Conservation (phyloP, 2,797 vertebrate genomes). For the Vultur gryphus region DNA sequence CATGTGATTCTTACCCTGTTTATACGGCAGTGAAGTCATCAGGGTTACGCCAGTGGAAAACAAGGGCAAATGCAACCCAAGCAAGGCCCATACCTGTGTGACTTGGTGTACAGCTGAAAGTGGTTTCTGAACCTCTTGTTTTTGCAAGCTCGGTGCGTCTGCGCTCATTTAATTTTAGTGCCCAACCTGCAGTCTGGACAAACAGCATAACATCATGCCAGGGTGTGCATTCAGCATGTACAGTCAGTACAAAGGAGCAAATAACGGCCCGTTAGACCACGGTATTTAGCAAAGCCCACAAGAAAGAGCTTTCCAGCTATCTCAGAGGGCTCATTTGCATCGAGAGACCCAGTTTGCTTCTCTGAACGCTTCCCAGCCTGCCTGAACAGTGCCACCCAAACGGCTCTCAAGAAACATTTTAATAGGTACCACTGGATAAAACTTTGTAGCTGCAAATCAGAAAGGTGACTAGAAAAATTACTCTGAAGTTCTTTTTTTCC, state of each 20-base stretch:
- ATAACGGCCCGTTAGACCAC: accelerated
- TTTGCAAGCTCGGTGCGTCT: not conserved
- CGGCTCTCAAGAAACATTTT: not conserved
- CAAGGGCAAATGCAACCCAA: not conserved
- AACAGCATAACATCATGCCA: not conserved
- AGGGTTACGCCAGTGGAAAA: not conserved
- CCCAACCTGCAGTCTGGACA: not conserved
- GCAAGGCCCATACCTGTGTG: not conserved
- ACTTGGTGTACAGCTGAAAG: not conserved
- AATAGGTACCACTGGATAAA: not conserved
- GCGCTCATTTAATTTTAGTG: not conserved
- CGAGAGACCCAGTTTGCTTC: not conserved
- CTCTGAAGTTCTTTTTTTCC: not conserved
- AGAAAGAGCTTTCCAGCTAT: not conserved
- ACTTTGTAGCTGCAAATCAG: not conserved
- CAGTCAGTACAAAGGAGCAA: not conserved
- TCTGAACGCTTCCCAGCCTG: not conserved
- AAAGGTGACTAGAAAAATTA: not conserved
- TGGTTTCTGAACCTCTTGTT: not conserved
- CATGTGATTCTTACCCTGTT: not conserved
- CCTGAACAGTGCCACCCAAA: not conserved
- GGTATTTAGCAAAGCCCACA: not conserved
- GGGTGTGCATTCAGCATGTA: not conserved
- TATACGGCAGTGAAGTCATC: not conserved
- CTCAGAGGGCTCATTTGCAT: not conserved